A percentile compares a stretch with the other conserved stretches of the same genome.
phyloP scores from a whole-genome alignment of 1,140 invertebrate genomes.

The Zaprionus nigranus region DNA sequence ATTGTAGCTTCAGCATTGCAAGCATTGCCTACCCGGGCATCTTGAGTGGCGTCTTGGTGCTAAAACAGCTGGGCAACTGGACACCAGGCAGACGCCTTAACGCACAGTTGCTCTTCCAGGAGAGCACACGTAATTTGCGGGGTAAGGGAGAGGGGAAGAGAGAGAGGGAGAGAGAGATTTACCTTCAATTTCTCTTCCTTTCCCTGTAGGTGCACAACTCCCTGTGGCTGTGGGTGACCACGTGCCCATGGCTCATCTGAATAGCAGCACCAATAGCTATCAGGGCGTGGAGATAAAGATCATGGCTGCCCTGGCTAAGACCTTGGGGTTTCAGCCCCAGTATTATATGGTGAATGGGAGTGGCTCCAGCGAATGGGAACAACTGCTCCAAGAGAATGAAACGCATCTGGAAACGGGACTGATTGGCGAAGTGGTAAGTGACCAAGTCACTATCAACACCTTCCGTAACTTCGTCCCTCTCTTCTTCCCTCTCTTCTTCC shows the following conservation, averaged over 20 bases:
- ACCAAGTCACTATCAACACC: background rate
- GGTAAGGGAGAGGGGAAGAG: conserved; percentile 31
- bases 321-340: conserved; percentile 88
- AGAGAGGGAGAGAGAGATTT: background rate
- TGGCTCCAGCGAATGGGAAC: conserved; percentile 88
- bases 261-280: conserved; percentile 83
- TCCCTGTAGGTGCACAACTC: conserved; percentile 84
- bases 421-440: conserved; percentile 88
- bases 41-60: conserved; percentile 59
- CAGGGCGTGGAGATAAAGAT: conserved; percentile 89
- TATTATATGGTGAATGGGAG: conserved; percentile 88
- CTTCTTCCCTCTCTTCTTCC: background rate
- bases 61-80: conserved; percentile 59
- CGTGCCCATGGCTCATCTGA: conserved; percentile 87
- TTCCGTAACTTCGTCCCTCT: background rate
- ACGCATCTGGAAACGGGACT: conserved; percentile 85
- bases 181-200: conserved; percentile 84
- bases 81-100: conserved; percentile 43
- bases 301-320: conserved; percentile 87
- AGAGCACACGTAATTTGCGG: conserved; percentile 57
- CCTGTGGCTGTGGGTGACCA: conserved; percentile 89
- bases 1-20: conserved; percentile 84
- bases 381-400: conserved; percentile 77
- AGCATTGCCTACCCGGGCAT: conserved; percentile 89
- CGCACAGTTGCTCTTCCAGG: conserved; percentile 45